These are phyloP conservation scores for Eptatretus burgeri DNA, from an alignment of 2,113 vertebrate genomes.

Conservation along the genomic window DNA sequence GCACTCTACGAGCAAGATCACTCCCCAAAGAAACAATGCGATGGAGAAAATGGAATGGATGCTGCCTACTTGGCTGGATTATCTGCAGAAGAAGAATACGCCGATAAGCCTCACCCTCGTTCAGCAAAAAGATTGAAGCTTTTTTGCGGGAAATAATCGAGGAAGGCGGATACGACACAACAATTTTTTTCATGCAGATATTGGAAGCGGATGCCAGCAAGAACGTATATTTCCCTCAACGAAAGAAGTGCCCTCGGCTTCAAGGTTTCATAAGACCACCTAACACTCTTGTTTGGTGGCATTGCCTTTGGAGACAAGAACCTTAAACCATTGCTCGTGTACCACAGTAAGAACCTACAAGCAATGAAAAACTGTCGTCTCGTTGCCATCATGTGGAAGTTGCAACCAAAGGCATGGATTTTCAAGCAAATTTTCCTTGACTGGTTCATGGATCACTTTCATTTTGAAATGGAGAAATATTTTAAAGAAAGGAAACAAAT, in stretches of 20 bases:
- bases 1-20: too few relatives aligned
- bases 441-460: background rate
- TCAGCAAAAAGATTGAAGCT: too few relatives aligned
- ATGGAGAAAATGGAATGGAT: too few relatives aligned
- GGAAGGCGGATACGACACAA: too few relatives aligned
- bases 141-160: too few relatives aligned
- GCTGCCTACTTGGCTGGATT: too few relatives aligned
- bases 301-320: constrained; percentile 11
- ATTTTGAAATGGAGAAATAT: background rate
- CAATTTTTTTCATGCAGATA: too few relatives aligned
- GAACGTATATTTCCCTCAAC: background rate
- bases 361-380: background rate
- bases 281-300: constrained; percentile 10
- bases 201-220: background rate
- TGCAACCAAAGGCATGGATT: background rate
- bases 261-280: constrained; percentile 8
- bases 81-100: too few relatives aligned
- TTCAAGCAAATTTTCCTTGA: background rate
- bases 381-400: background rate
- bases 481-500: constrained; percentile 1
- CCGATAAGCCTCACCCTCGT: too few relatives aligned
- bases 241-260: background rate
- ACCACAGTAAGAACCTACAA: constrained; percentile 8
- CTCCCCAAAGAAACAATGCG: too few relatives aligned
- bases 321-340: constrained; percentile 11